phyloP scores from a whole-genome alignment of 2,113 vertebrate genomes.

The Anas platyrhynchos region DNA sequence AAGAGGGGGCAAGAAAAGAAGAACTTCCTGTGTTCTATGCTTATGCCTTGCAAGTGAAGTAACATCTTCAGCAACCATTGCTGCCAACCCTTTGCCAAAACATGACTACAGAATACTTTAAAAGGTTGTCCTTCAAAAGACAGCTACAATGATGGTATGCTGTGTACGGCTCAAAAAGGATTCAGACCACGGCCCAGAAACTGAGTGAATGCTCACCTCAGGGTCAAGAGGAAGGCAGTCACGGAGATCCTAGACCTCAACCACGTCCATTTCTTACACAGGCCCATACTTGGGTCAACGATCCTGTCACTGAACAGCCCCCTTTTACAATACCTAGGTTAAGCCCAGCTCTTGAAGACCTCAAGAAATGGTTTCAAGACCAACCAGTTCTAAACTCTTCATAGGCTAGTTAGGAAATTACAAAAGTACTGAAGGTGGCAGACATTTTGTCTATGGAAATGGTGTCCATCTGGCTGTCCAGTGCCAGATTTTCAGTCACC shows the following conservation, averaged over 20 bases:
- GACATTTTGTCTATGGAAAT: background rate
- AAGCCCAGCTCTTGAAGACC: background rate
- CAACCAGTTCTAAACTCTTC: background rate
- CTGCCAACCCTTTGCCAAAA: background rate
- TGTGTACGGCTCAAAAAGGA: background rate
- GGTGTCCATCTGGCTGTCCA: background rate
- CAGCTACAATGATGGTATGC: background rate
- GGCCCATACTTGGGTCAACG: background rate
- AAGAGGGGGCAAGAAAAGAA: background rate
- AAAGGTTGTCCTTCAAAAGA: background rate
- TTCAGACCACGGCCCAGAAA: background rate
- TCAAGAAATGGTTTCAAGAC: background rate
- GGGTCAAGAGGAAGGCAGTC: background rate
- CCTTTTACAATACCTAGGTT: background rate
- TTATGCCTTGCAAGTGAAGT: background rate
- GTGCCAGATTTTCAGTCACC: background rate
- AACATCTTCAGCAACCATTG: background rate
- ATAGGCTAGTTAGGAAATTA: background rate
- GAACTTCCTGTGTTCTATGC: background rate
- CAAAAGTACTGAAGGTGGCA: background rate
- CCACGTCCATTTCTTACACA: background rate
- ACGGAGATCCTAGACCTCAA: background rate
- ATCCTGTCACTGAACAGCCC: accelerated
- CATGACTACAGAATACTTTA: background rate
- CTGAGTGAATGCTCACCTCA: background rate